phyloP scores from a whole-genome alignment of 2,888 invertebrate species.

The Dinocampus coccinellae region DNA sequence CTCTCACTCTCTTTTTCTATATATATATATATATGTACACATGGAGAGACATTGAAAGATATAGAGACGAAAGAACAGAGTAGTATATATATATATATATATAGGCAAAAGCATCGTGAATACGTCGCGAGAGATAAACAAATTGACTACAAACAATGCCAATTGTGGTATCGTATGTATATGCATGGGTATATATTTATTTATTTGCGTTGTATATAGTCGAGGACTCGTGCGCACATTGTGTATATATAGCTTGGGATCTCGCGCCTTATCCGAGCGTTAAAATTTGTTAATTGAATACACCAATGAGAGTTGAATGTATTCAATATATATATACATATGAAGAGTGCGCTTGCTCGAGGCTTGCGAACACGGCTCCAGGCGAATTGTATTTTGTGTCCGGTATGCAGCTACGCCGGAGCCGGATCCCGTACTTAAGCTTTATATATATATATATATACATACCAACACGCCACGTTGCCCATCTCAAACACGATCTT shows the following conservation, averaged over 20 bases:
- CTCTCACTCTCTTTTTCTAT: conserved; percentile 24
- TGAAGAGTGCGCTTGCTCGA: background rate
- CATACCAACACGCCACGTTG: conserved; percentile 55
- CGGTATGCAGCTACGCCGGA: conserved; percentile 47
- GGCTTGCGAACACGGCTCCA: conserved; percentile 16
- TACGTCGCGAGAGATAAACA: conserved; percentile 47
- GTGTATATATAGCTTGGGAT: conserved; percentile 17
- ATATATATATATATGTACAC: background rate
- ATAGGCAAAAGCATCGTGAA: conserved; percentile 39
- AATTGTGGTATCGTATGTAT: conserved; percentile 43
- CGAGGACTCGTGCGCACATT: conserved; percentile 38
- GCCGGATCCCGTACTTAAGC: conserved; percentile 36
- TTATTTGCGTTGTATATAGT: conserved; percentile 48
- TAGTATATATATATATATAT: background rate
- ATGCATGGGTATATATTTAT: conserved; percentile 37
- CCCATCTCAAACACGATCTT: conserved; percentile 68
- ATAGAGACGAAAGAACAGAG: conserved; percentile 30
- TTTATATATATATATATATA: background rate
- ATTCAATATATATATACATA: background rate
- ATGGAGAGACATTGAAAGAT: conserved; percentile 29
- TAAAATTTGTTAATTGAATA: conserved; percentile 41
- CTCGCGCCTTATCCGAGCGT: conserved; percentile 33
- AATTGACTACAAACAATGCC: conserved; percentile 53
- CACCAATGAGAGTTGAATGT: conserved; percentile 24
- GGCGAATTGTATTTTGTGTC: conserved; percentile 47